These are phyloP conservation scores for Chaitophorus viminalis DNA, from an alignment of 2,888 invertebrate species.

Conservation along the genomic window DNA sequence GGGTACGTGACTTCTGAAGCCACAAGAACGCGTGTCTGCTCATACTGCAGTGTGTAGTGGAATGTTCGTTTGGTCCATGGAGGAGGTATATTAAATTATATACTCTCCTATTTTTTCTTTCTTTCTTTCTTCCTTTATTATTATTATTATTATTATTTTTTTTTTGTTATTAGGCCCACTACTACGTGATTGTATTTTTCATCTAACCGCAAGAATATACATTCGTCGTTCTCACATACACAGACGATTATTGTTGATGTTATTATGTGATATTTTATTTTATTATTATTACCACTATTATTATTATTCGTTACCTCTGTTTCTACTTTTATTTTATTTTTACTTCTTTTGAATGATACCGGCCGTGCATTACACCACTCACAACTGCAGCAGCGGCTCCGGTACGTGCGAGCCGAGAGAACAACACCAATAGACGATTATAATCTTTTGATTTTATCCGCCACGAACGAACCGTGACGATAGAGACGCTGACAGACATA, in stretches of 20 bases:
- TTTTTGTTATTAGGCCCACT: not conserved
- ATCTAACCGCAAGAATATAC: constrained; percentile 24
- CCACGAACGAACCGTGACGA: constrained; percentile 42
- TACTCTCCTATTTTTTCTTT: not conserved
- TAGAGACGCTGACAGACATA: not conserved
- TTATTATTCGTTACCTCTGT: constrained; percentile 22
- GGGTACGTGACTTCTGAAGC: constrained; percentile 58
- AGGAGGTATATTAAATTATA: constrained; percentile 49
- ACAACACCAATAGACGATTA: constrained; percentile 23
- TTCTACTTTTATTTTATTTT: not conserved
- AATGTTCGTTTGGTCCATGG: constrained; percentile 18
- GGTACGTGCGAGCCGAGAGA: constrained; percentile 41
- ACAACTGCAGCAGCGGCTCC: not conserved
- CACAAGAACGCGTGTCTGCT: constrained; percentile 46
- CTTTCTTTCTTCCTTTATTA: not conserved
- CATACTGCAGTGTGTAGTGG: not conserved
- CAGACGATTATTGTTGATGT: not conserved
- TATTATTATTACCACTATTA: constrained; percentile 24
- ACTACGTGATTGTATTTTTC: constrained; percentile 51
- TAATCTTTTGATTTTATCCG: constrained; percentile 51
- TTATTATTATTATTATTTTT: not conserved
- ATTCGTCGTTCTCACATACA: constrained; percentile 15
- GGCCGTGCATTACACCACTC: not conserved
- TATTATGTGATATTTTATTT: constrained; percentile 31
- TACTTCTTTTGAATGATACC: constrained; percentile 39